phyloP scores from a whole-genome alignment of 2,888 invertebrate genomes.

The Lucinisca nassula region DNA sequence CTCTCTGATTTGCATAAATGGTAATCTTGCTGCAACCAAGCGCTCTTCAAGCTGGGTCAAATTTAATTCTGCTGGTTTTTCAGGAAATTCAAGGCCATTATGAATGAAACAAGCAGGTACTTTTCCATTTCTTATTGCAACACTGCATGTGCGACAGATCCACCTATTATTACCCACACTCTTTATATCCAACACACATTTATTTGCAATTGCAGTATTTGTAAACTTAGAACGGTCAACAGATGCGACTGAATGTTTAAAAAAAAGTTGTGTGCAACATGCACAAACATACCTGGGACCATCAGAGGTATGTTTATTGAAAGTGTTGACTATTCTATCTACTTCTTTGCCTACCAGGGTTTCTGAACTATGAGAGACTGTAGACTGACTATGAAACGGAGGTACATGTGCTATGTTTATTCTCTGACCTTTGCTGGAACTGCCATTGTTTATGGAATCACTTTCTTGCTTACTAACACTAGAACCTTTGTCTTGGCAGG shows the following conservation, averaged over 20 bases:
- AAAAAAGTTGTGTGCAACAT: conserved; percentile 22
- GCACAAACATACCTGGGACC: conserved; percentile 24
- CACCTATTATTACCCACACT: neutral
- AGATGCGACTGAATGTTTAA: neutral
- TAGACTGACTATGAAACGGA: too few relatives aligned
- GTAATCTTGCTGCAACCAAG: neutral
- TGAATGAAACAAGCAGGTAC: neutral
- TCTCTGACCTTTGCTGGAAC: too few relatives aligned
- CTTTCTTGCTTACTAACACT: too few relatives aligned
- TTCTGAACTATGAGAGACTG: neutral
- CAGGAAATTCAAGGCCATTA: conserved; percentile 2
- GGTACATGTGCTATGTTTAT: too few relatives aligned
- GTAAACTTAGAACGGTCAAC: neutral
- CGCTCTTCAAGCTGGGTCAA: conserved; percentile 1
- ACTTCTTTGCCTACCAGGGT: neutral
- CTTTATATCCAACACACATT: neutral
- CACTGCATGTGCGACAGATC: neutral
- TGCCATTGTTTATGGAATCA: too few relatives aligned
- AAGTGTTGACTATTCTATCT: neutral
- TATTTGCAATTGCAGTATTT: neutral
- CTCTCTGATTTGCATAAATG: conserved; percentile 12
- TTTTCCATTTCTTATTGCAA: conserved; percentile 6
- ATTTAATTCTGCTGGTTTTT: neutral
- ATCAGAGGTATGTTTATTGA: neutral
- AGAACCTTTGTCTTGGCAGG: too few relatives aligned